Conservation (phyloP, 2,113 vertebrate species). For the Notothenia coriiceps region DNA sequence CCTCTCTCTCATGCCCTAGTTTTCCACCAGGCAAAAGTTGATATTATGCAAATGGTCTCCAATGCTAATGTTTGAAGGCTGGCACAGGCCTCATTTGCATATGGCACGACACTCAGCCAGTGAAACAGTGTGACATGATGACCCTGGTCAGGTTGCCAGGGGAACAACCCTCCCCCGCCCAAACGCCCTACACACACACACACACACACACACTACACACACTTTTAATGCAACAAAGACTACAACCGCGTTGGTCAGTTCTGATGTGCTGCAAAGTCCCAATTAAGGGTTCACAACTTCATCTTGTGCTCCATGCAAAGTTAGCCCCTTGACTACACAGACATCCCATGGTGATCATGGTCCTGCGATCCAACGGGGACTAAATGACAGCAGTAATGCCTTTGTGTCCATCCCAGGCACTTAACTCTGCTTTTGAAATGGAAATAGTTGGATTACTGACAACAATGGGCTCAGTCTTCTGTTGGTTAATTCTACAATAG, state of each 20-base stretch:
- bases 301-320: conserved; percentile 32
- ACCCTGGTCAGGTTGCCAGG: conserved; percentile 74
- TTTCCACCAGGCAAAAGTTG: conserved; percentile 61
- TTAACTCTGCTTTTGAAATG: conserved; percentile 69
- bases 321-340: conserved; percentile 24
- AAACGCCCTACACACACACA: conserved; percentile 9
- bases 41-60: conserved; percentile 67
- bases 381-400: conserved; percentile 53
- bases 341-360: conserved; percentile 15
- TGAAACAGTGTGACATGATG: conserved; percentile 66
- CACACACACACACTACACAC: conserved; percentile 26
- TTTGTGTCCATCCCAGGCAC: conserved; percentile 67
- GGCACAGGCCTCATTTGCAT: conserved; percentile 72
- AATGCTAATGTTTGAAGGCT: conserved; percentile 73
- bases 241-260: conserved; percentile 22
- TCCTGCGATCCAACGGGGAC: conserved; percentile 38
- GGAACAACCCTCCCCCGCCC: conserved; percentile 44
- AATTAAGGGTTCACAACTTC: conserved; percentile 39
- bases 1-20: conserved; percentile 35
- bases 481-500: conserved; percentile 51
- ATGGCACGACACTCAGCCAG: conserved; percentile 63
- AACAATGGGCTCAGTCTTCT: conserved; percentile 51
- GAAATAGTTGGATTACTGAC: conserved; percentile 72
- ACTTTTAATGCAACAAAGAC: conserved; percentile 17
- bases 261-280: conserved; percentile 28